Evolutionary conservation across 2,797 vertebrate genomes (phyloP), one percentile per base, ranked within the genome.

Genomic region (Acropternis orthonyx): DNA sequence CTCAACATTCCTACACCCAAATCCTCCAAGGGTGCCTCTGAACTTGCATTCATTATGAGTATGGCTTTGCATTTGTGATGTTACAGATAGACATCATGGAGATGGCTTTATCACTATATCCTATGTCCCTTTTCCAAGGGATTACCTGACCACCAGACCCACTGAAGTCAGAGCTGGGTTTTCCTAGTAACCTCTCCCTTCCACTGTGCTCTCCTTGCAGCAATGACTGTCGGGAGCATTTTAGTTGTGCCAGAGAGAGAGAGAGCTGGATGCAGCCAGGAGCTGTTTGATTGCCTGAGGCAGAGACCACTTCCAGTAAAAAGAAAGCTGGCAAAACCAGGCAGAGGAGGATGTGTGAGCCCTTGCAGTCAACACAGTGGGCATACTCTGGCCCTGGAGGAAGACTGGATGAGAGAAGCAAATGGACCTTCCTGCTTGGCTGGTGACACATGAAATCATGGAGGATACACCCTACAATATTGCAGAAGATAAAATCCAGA

Each of bases 331-430:
- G 19, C 30, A 59, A 76, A 89, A 61, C 19, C 27, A 52, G 46
- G 8, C 23, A 72, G n/a, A 54, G 18, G 8, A 3, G 3, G 1
- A 44, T 0, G 1, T 39, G 16, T 51, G 23, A 67, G 18, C n/a
- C 26, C 54, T 78, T 6, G 5, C 32, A 71, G 27, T 36, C 19
- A 48, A 21, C 46, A 37, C 32, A 75, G 34, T 19, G 49, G 26
- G 36, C 6, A 1, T 55, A 36, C 22, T 41, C 15, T 69, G 74
- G 21, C 54, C 7, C 54, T 67, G 54, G 21, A 58, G 39, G 16
- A 63, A 48, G 39, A 14, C 14, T 58, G 46, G 21, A 10, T 39
- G 17, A 36, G 32, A 63, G 73, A 77, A 93, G 14, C 14, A 72
- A 63, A 68, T 18, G 32, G 24, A 32, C 14, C 9, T 20, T 84